Percentiles rank a stretch among this genome's conserved stretches.
Conservation (phyloP, 1,140 invertebrate genomes). For the Leptonema lineaticorne region DNA sequence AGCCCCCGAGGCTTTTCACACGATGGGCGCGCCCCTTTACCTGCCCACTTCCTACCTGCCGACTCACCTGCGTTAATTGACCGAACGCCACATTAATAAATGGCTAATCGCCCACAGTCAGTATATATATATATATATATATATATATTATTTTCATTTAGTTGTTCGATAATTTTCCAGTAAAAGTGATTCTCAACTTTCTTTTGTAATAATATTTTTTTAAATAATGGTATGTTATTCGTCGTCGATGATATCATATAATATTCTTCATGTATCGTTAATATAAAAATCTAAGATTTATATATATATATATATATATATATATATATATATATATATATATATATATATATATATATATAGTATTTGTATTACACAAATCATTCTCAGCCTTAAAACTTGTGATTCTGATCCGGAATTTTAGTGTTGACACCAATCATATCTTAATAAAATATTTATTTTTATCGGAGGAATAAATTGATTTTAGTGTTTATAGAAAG, state of each 20-base stretch:
- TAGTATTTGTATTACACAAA: neutral
- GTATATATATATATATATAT: neutral
- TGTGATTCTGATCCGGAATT: no score
- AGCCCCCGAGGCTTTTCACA: slow-evolving; percentile 12
- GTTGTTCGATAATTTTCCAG: neutral
- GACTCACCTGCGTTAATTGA: slow-evolving; percentile 24
- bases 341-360: neutral
- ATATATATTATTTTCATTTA: neutral
- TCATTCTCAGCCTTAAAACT: neutral
- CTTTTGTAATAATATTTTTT: neutral
- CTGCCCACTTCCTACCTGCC: slow-evolving; percentile 22
- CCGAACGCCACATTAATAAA: slow-evolving; percentile 26
- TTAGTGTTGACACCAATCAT: no score
- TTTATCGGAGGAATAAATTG: no score
- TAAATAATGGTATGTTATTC: neutral
- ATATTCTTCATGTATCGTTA: neutral
- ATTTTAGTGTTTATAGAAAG: no score
- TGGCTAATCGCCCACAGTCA: slow-evolving; percentile 10
- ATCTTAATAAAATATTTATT: neutral
- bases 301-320: neutral
- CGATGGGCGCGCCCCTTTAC: neutral
- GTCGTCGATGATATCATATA: neutral
- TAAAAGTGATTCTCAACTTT: neutral
- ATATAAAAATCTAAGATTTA: neutral
- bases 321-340: neutral